Conservation (phyloP, 2,888 invertebrate species). For the Spodoptera littoralis region DNA sequence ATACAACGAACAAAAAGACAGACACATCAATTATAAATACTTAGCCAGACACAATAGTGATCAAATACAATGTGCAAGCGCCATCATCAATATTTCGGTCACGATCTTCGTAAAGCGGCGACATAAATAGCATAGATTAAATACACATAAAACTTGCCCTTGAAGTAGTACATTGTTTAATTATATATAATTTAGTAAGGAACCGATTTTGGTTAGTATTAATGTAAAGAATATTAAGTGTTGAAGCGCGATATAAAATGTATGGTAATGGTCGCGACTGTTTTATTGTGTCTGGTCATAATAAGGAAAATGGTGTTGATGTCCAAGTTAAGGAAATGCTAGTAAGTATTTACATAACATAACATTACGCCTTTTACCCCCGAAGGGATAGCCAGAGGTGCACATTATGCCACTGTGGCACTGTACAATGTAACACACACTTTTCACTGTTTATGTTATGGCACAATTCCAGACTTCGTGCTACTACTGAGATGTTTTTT, state of each 20-base stretch:
- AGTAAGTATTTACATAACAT: too few relatives aligned
- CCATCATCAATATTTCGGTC: constrained; percentile 47
- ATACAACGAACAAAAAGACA: constrained; percentile 18
- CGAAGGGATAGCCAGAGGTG: too few relatives aligned
- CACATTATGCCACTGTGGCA: too few relatives aligned
- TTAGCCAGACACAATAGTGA: constrained; percentile 20
- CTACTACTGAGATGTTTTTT: too few relatives aligned
- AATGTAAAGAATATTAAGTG: constrained; percentile 36
- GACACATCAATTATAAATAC: constrained; percentile 31
- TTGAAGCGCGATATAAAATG: constrained; percentile 4
- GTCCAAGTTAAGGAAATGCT: too few relatives aligned
- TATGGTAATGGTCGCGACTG: constrained; percentile 4
- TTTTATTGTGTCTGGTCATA: constrained; percentile 8
- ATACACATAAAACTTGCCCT: constrained; percentile 75
- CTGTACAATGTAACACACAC: too few relatives aligned
- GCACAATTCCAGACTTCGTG: too few relatives aligned
- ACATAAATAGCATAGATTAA: constrained; percentile 73
- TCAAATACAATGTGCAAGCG: constrained; percentile 47
- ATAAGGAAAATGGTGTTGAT: too few relatives aligned
- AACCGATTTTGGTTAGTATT: constrained; percentile 38
- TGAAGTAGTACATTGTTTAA: constrained; percentile 54
- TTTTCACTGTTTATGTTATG: too few relatives aligned
- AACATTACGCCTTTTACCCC: too few relatives aligned
- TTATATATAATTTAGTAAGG: constrained; percentile 53
- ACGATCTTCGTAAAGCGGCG: constrained; percentile 52